These are phyloP conservation scores for Chelonus insularis DNA, from an alignment of 1,140 invertebrate species.

Conservation along the genomic window DNA sequence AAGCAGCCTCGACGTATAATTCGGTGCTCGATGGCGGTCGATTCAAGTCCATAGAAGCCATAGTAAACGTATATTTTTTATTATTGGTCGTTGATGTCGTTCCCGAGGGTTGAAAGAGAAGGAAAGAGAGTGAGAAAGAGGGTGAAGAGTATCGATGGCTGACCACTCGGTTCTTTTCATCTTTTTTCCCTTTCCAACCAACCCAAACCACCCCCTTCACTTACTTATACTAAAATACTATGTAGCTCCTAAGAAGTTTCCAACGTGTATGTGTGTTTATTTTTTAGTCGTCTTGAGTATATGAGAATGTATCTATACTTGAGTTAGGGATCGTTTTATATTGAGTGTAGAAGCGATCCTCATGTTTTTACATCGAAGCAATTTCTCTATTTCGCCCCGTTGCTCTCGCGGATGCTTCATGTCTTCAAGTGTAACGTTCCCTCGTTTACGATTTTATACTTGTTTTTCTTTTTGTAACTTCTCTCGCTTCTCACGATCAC, in stretches of 20 bases:
- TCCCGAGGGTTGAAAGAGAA: conserved; percentile 30
- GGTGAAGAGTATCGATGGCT: conserved; percentile 51
- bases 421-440: conserved; percentile 8
- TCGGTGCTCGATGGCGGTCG: conserved; percentile 35
- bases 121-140: conserved; percentile 28
- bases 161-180: conserved; percentile 54
- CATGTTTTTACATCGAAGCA: conserved; percentile 62
- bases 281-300: conserved; percentile 27
- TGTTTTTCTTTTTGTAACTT: conserved; percentile 1
- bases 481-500: conserved; percentile 28
- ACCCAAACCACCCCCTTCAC: conserved; percentile 8
- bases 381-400: conserved; percentile 59
- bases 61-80: conserved; percentile 55
- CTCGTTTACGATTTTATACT: background rate
- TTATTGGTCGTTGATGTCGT: conserved; percentile 47
- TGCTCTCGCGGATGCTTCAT: conserved; percentile 42
- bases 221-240: background rate
- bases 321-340: conserved; percentile 49
- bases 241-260: background rate
- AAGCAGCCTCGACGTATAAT: conserved; percentile 55
- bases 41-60: conserved; percentile 36
- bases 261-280: conserved; percentile 25
- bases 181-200: conserved; percentile 28
- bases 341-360: conserved; percentile 51
- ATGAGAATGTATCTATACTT: conserved; percentile 31